Base-by-base conservation (phyloP, 2,113 vertebrate species). In the Aythya baeri region DNA sequence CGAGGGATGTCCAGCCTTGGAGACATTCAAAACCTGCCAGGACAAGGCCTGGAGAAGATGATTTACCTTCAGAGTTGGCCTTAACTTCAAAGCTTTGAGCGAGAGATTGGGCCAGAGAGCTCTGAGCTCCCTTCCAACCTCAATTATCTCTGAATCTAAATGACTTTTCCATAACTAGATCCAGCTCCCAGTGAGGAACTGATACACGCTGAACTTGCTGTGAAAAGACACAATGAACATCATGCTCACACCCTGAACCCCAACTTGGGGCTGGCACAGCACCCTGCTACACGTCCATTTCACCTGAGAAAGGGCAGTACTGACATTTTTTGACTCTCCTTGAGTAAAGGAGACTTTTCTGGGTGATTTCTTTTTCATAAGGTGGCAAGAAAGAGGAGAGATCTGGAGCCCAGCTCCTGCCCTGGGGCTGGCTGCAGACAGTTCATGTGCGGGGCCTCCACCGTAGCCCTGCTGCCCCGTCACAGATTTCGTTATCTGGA, bases 241-340 rank as follows among this genome's bases (percentile, higher is more conserved):
- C 74, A 57, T 3, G 5, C 21, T 89, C 43, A 67, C 43, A 46
- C 11, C 7, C 41, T 1, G 3, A 89, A 38, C 10, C 27, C 18
- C 0, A 0, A 13, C 0, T 3, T 13, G 15, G 73, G 29, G 61
- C 11, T 9, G 10, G 27, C 0, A 6, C n/a, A 89, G 41, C 13
- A 12, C 23, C 16, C 8, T 8, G 4, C 1, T 0, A 0, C 2
- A 1, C 18, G 41, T 5, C 36, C 4, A 2, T 25, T 46, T 68
- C 21, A 68, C 2, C 18, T 29, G 11, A 49, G 29, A 75, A 87
- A 61, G 49, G 31, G 20, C 32, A 86, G 36, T 20, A 18, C 0
- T 12, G 49, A 7, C 14, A 74, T 46, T 77, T 91, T 76, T 77
- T 15, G 75, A 57, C 38, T 62, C 38, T 46, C 8, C 29, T 25